phyloP scores from a whole-genome alignment of 2,888 invertebrate species.

The Idaea dimidiata region DNA sequence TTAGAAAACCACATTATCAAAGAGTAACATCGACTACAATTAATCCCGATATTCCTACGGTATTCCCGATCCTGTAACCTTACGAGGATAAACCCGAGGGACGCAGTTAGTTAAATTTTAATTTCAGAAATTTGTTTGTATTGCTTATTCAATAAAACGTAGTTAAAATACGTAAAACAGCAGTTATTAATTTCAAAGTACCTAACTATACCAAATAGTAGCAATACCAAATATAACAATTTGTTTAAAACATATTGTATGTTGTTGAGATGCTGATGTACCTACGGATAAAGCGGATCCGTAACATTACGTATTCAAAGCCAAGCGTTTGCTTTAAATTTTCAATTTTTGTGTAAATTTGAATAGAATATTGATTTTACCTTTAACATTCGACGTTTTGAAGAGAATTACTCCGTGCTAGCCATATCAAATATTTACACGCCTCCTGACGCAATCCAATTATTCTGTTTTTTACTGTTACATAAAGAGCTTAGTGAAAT shows the following conservation, averaged over 20 bases:
- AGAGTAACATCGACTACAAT: no score
- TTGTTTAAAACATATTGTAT: not conserved
- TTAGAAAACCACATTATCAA: no score
- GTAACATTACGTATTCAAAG: conserved; percentile 40
- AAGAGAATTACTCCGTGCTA: conserved; percentile 23
- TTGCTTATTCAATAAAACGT: no score
- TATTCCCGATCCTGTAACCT: no score
- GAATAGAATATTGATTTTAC: conserved; percentile 41
- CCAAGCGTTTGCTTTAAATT: conserved; percentile 33
- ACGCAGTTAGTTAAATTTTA: no score
- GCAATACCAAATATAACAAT: no score
- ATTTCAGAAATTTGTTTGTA: no score
- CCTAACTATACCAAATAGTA: no score
- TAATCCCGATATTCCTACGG: no score
- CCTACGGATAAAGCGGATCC: not conserved
- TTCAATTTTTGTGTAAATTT: conserved; percentile 42
- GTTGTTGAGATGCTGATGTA: not conserved
- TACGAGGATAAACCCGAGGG: no score
- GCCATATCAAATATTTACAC: conserved; percentile 23
- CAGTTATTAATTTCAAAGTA: no score
- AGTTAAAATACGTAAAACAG: no score
- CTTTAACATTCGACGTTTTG: conserved; percentile 21
- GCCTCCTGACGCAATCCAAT: conserved; percentile 14
- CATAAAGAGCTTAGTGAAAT: not conserved
- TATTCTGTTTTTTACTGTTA: conserved; percentile 5